Percentiles rank a stretch among this genome's conserved stretches.
These are phyloP conservation scores for Euglossa dilemma DNA, from an alignment of 1,140 invertebrate genomes.

Conservation along the genomic window DNA sequence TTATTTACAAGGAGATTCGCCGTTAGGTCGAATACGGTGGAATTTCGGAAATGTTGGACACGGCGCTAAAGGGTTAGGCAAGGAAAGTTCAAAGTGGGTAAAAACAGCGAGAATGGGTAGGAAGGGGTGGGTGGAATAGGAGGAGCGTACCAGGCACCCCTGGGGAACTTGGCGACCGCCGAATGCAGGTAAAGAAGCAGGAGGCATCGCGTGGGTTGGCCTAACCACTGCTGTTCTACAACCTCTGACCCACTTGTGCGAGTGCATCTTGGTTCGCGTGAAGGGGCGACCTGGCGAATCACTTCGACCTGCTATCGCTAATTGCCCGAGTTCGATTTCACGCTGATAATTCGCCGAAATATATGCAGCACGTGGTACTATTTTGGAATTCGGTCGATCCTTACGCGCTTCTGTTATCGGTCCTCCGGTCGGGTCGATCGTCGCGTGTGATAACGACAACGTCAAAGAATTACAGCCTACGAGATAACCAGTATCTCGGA, in stretches of 20 bases:
- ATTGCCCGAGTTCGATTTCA: constrained; percentile 51
- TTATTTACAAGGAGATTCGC: not conserved
- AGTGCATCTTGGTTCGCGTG: constrained; percentile 51
- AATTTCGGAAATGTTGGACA: not conserved
- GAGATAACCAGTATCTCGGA: constrained; percentile 13
- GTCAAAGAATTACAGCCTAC: not conserved
- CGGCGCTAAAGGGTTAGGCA: not conserved
- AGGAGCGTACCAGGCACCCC: constrained; percentile 75
- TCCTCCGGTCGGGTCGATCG: not conserved
- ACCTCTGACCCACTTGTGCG: constrained; percentile 73
- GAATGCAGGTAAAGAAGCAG: constrained; percentile 72
- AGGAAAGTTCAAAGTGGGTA: not conserved
- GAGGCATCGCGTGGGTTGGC: constrained; percentile 72
- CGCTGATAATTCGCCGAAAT: constrained; percentile 44
- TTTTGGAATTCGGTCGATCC: constrained; percentile 43
- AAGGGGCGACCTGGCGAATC: constrained; percentile 50
- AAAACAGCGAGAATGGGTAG: not conserved
- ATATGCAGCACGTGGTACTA: constrained; percentile 13
- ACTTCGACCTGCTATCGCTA: constrained; percentile 56
- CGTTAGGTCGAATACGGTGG: too few relatives aligned
- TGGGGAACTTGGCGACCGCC: constrained; percentile 45
- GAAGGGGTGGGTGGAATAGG: constrained; percentile 7
- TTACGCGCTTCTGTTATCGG: constrained; percentile 31
- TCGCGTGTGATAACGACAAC: constrained; percentile 26
- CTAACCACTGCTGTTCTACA: constrained; percentile 56